Percentiles rank a stretch among this genome's conserved stretches.
Conservation (phyloP, 2,888 invertebrate species). For the Chloroclystis v-ata region DNA sequence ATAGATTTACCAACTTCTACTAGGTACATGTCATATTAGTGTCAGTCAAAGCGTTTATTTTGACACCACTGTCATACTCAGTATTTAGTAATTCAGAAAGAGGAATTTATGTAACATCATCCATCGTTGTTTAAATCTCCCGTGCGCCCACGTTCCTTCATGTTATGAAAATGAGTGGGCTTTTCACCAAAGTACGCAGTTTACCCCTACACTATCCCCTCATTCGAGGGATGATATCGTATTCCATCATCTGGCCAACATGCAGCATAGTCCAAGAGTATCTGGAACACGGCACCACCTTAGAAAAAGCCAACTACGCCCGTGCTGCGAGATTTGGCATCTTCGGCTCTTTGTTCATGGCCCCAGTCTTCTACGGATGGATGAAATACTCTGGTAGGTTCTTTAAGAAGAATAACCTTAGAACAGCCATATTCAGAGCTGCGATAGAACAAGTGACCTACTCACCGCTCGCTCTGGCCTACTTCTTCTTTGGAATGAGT, state of each 20-base stretch:
- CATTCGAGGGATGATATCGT: constrained; percentile 82
- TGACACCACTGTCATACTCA: too few relatives aligned
- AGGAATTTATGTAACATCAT: too few relatives aligned
- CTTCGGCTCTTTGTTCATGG: constrained; percentile 85
- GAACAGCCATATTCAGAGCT: constrained; percentile 56
- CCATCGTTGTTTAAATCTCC: too few relatives aligned
- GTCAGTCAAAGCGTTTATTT: too few relatives aligned
- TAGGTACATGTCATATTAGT: too few relatives aligned
- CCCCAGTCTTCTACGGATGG: constrained; percentile 88
- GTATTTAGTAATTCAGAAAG: too few relatives aligned
- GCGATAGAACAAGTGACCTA: constrained; percentile 84
- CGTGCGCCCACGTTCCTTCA: background rate
- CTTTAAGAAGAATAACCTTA: constrained; percentile 45
- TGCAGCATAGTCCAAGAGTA: constrained; percentile 83
- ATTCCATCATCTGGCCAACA: constrained; percentile 84
- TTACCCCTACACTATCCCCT: constrained; percentile 67
- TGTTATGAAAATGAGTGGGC: constrained; percentile 42
- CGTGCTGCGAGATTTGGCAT: constrained; percentile 83
- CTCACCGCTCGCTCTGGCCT: constrained; percentile 83
- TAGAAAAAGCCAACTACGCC: constrained; percentile 69
- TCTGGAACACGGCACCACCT: constrained; percentile 45
- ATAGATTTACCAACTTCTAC: too few relatives aligned
- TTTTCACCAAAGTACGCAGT: constrained; percentile 64
- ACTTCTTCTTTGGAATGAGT: constrained; percentile 87
- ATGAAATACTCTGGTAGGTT: constrained; percentile 71